These are phyloP conservation scores for Drosophila mayri DNA, from an alignment of 1,140 invertebrate species.

Conservation along the genomic window DNA sequence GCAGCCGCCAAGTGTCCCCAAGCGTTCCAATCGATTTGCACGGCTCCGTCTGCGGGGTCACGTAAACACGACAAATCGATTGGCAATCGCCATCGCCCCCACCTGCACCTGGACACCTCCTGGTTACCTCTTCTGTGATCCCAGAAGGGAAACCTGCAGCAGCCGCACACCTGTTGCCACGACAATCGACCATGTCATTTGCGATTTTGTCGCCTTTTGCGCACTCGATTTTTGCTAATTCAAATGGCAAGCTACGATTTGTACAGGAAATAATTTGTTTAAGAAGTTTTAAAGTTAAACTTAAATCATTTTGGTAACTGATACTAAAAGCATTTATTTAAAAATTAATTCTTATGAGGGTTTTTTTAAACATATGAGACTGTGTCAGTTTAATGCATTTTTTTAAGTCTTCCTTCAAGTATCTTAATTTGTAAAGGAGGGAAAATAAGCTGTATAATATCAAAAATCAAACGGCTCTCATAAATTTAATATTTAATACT, in stretches of 20 bases:
- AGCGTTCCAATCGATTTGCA: constrained; percentile 77
- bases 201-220: constrained; percentile 25
- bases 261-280: constrained; percentile 8
- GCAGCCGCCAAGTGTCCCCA: constrained; percentile 67
- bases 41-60: constrained; percentile 56
- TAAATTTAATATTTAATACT: too few species aligned
- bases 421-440: background rate
- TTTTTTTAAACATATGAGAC: background rate
- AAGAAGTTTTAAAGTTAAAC: background rate
- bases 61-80: constrained; percentile 81
- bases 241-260: constrained; percentile 15
- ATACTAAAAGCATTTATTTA: background rate
- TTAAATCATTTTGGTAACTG: background rate
- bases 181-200: constrained; percentile 37
- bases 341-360: too few species aligned
- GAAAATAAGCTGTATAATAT: too few species aligned
- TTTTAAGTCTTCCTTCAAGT: background rate
- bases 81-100: constrained; percentile 54
- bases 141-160: constrained; percentile 12
- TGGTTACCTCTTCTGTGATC: background rate
- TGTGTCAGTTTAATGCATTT: too few species aligned
- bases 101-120: constrained; percentile 37
- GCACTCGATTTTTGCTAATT: constrained; percentile 15
- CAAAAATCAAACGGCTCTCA: too few species aligned
- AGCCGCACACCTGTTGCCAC: constrained; percentile 66